Conservation (phyloP, 2,888 invertebrate species). For the Dynastes grantii region DNA sequence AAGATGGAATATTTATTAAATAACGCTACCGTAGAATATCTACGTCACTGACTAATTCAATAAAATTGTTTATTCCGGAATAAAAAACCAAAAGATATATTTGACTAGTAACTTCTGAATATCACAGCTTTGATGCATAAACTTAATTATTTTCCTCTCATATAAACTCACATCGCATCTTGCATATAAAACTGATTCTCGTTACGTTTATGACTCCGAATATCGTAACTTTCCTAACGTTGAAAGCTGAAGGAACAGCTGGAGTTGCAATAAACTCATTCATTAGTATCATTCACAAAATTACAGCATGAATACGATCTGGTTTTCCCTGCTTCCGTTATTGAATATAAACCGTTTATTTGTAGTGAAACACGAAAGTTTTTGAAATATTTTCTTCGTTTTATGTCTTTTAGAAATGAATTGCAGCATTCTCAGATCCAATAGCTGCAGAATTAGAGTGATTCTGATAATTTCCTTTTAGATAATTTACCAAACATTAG, state of each 20-base stretch:
- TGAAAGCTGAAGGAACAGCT: background rate
- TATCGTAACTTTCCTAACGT: background rate
- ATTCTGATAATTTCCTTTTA: too few species aligned
- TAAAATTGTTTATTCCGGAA: too few species aligned
- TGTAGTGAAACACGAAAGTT: too few species aligned
- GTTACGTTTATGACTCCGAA: background rate
- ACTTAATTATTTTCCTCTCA: background rate
- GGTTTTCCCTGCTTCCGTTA: background rate
- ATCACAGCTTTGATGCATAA: background rate
- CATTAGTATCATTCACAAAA: constrained; percentile 8
- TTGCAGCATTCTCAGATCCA: background rate
- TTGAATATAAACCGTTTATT: too few species aligned
- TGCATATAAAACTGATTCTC: background rate
- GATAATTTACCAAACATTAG: too few species aligned
- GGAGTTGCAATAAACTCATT: background rate
- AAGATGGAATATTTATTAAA: too few species aligned
- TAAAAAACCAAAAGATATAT: too few species aligned
- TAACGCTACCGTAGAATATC: too few species aligned
- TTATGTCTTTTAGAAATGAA: too few species aligned
- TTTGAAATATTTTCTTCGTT: too few species aligned
- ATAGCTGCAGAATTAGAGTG: background rate
- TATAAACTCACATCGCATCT: background rate
- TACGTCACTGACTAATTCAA: too few species aligned
- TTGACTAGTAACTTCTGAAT: background rate
- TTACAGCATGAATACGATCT: background rate